These are phyloP conservation scores for Scolopax bukidnonensis DNA, from an alignment of 2,797 vertebrate genomes.

Conservation along the genomic window DNA sequence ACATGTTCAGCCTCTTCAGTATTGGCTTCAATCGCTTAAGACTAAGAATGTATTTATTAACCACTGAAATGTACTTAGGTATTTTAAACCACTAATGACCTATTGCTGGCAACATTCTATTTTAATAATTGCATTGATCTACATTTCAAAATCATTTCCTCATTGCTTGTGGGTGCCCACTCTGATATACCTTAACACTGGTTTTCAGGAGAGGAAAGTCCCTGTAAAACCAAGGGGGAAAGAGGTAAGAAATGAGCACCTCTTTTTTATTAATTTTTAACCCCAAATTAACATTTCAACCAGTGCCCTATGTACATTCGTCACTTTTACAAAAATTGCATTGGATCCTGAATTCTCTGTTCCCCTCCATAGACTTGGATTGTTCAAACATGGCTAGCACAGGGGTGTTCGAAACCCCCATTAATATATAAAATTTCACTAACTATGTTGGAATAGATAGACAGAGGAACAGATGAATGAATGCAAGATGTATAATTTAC, in stretches of 20 bases:
- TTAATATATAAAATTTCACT: neutral
- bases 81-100: neutral
- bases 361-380: neutral
- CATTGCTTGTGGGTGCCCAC: neutral
- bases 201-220: neutral
- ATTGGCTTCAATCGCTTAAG: neutral
- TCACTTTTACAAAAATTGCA: neutral
- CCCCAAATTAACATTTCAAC: neutral
- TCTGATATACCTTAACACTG: neutral
- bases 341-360: neutral
- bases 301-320: rapidly evolving
- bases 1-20: neutral
- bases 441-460: neutral
- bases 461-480: neutral
- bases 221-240: neutral
- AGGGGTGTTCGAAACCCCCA: neutral
- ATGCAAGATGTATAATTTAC: neutral
- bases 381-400: neutral
- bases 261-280: neutral
- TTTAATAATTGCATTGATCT: neutral
- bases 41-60: neutral
- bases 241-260: neutral
- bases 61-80: neutral
- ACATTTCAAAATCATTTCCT: neutral
- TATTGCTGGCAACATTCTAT: neutral